Base-by-base conservation (phyloP, 2,113 vertebrate species). In the Guaruba guarouba region DNA sequence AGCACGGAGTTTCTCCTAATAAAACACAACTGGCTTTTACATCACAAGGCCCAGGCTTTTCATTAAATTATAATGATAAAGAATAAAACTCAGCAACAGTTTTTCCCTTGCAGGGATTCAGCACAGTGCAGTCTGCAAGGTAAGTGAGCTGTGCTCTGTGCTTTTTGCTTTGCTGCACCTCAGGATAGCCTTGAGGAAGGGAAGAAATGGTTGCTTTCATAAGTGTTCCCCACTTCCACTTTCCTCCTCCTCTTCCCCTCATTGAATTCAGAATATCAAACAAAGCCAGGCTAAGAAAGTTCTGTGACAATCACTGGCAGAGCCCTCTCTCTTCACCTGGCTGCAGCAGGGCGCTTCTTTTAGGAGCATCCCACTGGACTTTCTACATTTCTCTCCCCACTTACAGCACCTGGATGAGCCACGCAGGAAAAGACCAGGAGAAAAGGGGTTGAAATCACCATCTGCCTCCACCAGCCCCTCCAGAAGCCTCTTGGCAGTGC, bases 271-370 rank as follows among this genome's bases (percentile, higher is more conserved):
- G 43, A 67, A 20, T 81, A 66, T 23, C 71, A 35, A 54, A 79
- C 10, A 82, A 91, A 84, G 61, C 10, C 2, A 54, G 46, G 46
- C 37, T 48, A n/a, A 70, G 76, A 67, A 88, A 35, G 9, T 67
- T n/a, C 29, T 1, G 0, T 35, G 43, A 23, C 31, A 19, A 7
- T 48, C 71, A 66, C 63, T 5, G 5, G 4, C 35, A 0, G 3
- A 87, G 84, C 66, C 57, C 35, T 2, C 35, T 77, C 35, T 29
- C 31, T 17, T 74, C 67, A 35, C 52, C 39, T 0, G 0, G 59
- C 55, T 44, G 33, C 39, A 52, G 61, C 13, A 61, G 35, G 17
- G 9, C 64, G 29, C 52, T 39, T 22, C 3, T 44, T 73, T 82
- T 55, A 59, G 61, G n/a, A 81, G 57, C 33, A 54, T 35, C 63